These are phyloP conservation scores for Amblyteles armatorius DNA, from an alignment of 2,888 invertebrate species.

Conservation along the genomic window DNA sequence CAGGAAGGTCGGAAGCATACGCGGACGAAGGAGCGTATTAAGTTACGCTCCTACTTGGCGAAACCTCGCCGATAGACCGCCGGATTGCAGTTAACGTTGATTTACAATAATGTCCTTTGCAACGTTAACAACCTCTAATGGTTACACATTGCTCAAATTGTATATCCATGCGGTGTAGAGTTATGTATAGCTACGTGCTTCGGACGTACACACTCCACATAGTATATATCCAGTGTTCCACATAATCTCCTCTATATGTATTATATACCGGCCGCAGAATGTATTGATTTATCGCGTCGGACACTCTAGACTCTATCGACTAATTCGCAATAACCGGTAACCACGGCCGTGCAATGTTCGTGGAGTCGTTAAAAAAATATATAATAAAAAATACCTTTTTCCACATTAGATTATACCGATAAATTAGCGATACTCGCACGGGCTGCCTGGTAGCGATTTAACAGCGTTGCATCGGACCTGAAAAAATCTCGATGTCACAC, in stretches of 20 bases:
- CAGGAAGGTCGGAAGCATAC: conserved; percentile 18
- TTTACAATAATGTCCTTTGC: conserved; percentile 80
- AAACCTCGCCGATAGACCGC: conserved; percentile 75
- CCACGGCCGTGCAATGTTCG: conserved; percentile 31
- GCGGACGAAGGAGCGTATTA: conserved; percentile 61
- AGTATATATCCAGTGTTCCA: conserved; percentile 25
- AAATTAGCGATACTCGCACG: not conserved
- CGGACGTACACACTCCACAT: conserved; percentile 18
- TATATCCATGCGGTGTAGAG: conserved; percentile 64
- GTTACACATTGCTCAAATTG: conserved; percentile 79
- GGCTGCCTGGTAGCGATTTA: not conserved
- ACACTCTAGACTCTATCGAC: conserved; percentile 66
- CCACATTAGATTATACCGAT: not conserved
- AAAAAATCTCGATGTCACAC: not conserved
- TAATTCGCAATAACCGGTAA: conserved; percentile 67
- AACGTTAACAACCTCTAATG: conserved; percentile 81
- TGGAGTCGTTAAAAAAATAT: not conserved
- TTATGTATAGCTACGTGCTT: conserved; percentile 28
- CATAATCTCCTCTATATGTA: conserved; percentile 29
- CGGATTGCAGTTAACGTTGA: conserved; percentile 79
- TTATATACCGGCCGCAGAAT: conserved; percentile 53
- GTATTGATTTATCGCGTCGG: conserved; percentile 75
- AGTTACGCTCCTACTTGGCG: conserved; percentile 75
- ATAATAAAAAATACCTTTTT: not conserved
- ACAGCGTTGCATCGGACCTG: not conserved